A percentile compares a stretch with the other conserved stretches of the same genome.
Conservation (phyloP, 2,113 vertebrate species). For the Poeciliopsis occidentalis region DNA sequence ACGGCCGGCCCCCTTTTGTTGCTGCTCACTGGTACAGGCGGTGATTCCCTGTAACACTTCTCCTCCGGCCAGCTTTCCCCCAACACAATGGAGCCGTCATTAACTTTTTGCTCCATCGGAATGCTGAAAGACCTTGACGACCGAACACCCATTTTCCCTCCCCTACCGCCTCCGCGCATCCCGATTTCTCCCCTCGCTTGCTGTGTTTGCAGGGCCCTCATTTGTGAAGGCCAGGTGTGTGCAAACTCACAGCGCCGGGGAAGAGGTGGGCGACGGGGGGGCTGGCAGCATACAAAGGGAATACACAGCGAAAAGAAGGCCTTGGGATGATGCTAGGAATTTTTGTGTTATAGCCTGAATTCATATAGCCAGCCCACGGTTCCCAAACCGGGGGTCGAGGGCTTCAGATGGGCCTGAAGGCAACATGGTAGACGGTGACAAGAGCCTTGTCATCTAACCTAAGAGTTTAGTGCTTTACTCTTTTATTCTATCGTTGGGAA, state of each 20-base stretch:
- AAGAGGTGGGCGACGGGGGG: slow-evolving; percentile 24
- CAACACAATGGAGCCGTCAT: slow-evolving; percentile 76
- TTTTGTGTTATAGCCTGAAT: not conserved
- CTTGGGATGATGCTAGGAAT: slow-evolving; percentile 27
- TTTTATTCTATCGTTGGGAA: not conserved
- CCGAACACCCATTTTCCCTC: slow-evolving; percentile 30
- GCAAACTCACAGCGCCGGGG: slow-evolving; percentile 36
- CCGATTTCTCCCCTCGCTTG: slow-evolving; percentile 59
- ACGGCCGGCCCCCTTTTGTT: slow-evolving; percentile 67
- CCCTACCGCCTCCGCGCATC: slow-evolving; percentile 46
- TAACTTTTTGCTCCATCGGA: slow-evolving; percentile 84
- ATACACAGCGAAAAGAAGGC: slow-evolving; percentile 37
- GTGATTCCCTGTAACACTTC: slow-evolving; percentile 72
- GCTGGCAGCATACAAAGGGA: slow-evolving; percentile 61
- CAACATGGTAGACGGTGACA: not conserved
- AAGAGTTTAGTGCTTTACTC: not conserved
- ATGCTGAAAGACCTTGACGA: slow-evolving; percentile 73
- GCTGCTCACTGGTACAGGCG: slow-evolving; percentile 70
- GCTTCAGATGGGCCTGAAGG: not conserved
- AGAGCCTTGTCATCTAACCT: not conserved
- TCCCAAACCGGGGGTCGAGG: not conserved
- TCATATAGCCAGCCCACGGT: not conserved
- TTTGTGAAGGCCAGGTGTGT: slow-evolving; percentile 82
- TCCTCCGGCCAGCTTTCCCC: slow-evolving; percentile 62
- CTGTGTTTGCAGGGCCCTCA: slow-evolving; percentile 73